These are phyloP conservation scores for Neuroscelio doddi DNA, from an alignment of 2,888 invertebrate species.

Conservation along the genomic window DNA sequence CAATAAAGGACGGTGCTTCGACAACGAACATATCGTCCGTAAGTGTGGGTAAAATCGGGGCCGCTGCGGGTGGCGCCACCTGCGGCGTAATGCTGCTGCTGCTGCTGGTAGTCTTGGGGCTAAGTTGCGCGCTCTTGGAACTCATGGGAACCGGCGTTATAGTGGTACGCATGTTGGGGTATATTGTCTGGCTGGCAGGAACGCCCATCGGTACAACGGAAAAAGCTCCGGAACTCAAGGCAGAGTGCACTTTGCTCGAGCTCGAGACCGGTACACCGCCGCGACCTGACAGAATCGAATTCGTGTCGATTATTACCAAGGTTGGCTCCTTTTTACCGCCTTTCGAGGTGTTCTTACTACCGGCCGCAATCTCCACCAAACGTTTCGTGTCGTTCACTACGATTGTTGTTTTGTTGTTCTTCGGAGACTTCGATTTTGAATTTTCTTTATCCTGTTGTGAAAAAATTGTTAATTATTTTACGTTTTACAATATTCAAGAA, in stretches of 20 bases:
- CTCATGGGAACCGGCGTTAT: constrained; percentile 74
- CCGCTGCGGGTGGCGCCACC: constrained; percentile 65
- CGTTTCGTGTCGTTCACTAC: constrained; percentile 83
- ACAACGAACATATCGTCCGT: constrained; percentile 95
- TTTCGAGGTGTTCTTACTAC: constrained; percentile 67
- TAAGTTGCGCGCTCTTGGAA: constrained; percentile 58
- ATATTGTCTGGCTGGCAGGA: constrained; percentile 78
- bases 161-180: constrained; percentile 77
- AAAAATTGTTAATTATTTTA: no score
- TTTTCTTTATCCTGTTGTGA: constrained; percentile 70
- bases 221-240: constrained; percentile 67
- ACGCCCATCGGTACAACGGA: constrained; percentile 74
- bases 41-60: constrained; percentile 84
- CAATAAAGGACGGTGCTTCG: constrained; percentile 93
- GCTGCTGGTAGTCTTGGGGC: constrained; percentile 60
- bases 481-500: no score
- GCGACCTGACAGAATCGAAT: constrained; percentile 80
- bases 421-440: constrained; percentile 62
- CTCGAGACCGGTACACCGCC: constrained; percentile 74
- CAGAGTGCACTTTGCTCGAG: constrained; percentile 55
- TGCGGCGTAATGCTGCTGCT: constrained; percentile 57
- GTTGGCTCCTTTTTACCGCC: constrained; percentile 75
- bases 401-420: constrained; percentile 73
- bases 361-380: constrained; percentile 80
- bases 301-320: constrained; percentile 85